Percentiles rank a stretch among this genome's conserved stretches.
Evolutionary conservation across 2,797 vertebrate species (phyloP).

Genomic region (Sebastes kiyomatsui): DNA sequence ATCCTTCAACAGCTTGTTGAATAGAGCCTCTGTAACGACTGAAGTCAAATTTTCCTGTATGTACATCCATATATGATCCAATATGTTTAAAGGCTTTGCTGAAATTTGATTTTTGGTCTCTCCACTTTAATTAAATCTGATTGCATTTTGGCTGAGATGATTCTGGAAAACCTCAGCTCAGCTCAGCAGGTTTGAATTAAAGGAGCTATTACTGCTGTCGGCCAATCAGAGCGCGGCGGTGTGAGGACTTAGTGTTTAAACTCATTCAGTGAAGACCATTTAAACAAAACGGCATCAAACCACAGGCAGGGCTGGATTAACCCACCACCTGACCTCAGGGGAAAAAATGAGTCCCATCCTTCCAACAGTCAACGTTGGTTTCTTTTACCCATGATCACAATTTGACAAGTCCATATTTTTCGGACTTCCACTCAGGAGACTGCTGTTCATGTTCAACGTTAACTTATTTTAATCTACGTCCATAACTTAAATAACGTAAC

Average conservation of each 20-base stretch:
- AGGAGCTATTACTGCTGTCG: not conserved
- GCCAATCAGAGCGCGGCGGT: not conserved
- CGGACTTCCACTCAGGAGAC: no score
- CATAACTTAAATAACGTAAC: no score
- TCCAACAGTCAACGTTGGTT: no score
- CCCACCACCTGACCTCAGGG: not conserved
- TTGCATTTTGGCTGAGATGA: slow-evolving; percentile 9
- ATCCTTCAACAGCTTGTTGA: not conserved
- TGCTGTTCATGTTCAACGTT: no score
- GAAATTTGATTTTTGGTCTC: not conserved
- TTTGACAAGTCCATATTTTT: not conserved
- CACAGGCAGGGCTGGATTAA: not conserved
- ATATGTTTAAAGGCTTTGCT: not conserved
- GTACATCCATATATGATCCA: not conserved
- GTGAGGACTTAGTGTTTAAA: not conserved
- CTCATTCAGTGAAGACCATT: not conserved
- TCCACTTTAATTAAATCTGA: slow-evolving; percentile 1
- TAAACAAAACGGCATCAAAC: not conserved
- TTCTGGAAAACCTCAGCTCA: slow-evolving; percentile 6
- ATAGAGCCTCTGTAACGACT: not conserved
- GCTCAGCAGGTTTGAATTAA: slow-evolving; percentile 15
- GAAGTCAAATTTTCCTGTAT: not conserved
- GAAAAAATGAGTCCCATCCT: not conserved
- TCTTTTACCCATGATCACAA: not conserved
- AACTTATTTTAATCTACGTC: no score